Evolutionary conservation across 2,888 invertebrate genomes (phyloP), one percentile per base, ranked within the genome.

Genomic region (Drosophila rellima): DNA sequence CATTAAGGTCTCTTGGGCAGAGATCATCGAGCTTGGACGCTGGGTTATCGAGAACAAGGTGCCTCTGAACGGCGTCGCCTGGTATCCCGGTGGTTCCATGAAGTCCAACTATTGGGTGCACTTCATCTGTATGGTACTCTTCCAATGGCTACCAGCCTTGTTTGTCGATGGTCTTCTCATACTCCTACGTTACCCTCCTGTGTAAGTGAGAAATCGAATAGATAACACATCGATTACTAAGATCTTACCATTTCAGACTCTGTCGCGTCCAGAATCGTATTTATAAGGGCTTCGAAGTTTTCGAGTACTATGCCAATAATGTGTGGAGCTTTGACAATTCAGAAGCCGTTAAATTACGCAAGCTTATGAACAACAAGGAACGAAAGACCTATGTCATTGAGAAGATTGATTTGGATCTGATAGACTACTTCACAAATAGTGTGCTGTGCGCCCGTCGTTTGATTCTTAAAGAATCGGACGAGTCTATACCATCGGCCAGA

Each of bases 291-390:
- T 96, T 97, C 88, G 96, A 97, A 86, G 96, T 97, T 0, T 96
- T 98, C 88, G 97, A 97, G 90, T 98, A 97, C 91, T 98, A 98
- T 93, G 97, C 98, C 0, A 97, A 96, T 91, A 96, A 97, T 90
- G 97, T 97, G 72, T 98, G 98, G 98, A 96, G 96, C 88, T 97
- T 97, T 91, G 95, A 95, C 45, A 97, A 96, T 18, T 94, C 95
- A 52, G 94, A 95, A 72, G 94, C 95, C 0, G 92, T 94, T 8
- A 90, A 92, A 7, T 78, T 96, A 0, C 92, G 96, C 31, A 91
- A 92, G 2, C 90, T 93, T 5, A 93, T 97, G 78, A 97, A 96
- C 87, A 93, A 94, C 0, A 93, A 92, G 61, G 97, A 97, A 90
- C 93, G 94, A 45, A 80, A 93, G 4, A 94, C 94, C 33, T 97